phyloP scores from a whole-genome alignment of 64 coral and sea anemone species.

The Porites australiensis region DNA sequence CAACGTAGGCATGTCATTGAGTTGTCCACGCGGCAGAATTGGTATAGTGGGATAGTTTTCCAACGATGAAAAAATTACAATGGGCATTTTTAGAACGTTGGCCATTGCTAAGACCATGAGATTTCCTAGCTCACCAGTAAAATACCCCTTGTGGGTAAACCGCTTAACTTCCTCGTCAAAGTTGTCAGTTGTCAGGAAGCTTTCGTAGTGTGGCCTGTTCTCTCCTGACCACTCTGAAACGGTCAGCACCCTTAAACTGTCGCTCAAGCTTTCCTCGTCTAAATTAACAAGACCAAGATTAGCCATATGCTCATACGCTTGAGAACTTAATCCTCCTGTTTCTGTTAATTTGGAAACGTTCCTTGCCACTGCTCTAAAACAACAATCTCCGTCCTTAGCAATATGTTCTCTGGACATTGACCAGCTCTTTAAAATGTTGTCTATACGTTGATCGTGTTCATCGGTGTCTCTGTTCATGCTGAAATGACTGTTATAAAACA shows the following conservation, averaged over 20 bases:
- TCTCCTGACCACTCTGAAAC: slow-evolving; percentile 42
- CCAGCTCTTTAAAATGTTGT: slow-evolving; percentile 55
- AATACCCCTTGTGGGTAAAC: not conserved
- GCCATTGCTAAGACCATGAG: slow-evolving; percentile 26
- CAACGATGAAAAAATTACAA: slow-evolving; percentile 34
- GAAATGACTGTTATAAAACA: slow-evolving; percentile 49
- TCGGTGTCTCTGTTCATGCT: slow-evolving; percentile 4
- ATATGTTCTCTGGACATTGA: slow-evolving; percentile 42
- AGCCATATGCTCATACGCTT: slow-evolving; percentile 8
- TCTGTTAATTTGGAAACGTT: slow-evolving; percentile 11
- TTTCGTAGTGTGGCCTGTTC: slow-evolving; percentile 7
- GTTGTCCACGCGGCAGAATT: not conserved
- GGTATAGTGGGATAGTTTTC: slow-evolving; percentile 30
- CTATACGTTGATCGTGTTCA: slow-evolving; percentile 42
- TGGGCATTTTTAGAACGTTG: slow-evolving; percentile 33
- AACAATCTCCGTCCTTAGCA: slow-evolving; percentile 50
- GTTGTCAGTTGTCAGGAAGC: slow-evolving; percentile 32
- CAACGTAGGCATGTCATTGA: slow-evolving; percentile 8
- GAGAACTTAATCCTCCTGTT: slow-evolving; percentile 5
- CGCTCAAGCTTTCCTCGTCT: slow-evolving; percentile 19
- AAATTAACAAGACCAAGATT: slow-evolving; percentile 36
- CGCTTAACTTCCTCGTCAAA: slow-evolving; percentile 27
- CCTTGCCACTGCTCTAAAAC: slow-evolving; percentile 30
- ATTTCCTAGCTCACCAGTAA: slow-evolving; percentile 47
- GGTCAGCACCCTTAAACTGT: slow-evolving; percentile 10